Percentiles rank a stretch among this genome's conserved stretches.
Evolutionary conservation across 2,888 invertebrate genomes (phyloP).

Genomic region (Ptycholaimellus sp.): DNA sequence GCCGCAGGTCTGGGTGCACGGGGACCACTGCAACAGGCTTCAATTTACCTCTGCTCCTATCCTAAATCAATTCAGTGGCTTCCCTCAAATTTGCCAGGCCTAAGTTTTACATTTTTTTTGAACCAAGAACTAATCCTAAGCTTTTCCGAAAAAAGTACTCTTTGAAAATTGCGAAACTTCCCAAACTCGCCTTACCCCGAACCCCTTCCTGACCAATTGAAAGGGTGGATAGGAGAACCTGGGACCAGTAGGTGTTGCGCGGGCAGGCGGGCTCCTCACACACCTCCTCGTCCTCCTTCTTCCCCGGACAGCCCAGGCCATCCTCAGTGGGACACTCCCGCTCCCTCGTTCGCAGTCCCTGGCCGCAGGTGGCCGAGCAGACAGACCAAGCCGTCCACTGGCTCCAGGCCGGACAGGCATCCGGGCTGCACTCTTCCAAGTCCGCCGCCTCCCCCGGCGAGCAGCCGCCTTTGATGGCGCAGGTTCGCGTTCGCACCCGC

Average conservation of each 20-base stretch:
- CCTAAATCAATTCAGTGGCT: no score
- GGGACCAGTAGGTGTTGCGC: slow-evolving; percentile 5
- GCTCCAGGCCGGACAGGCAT: slow-evolving; percentile 2
- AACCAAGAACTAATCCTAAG: no score
- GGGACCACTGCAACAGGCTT: slow-evolving; percentile 7
- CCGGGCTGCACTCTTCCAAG: slow-evolving; percentile 1
- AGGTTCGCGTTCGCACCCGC: slow-evolving; percentile 1
- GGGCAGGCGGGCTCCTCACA: slow-evolving; percentile 3
- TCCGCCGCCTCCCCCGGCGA: slow-evolving; percentile 2
- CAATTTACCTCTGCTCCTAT: no score
- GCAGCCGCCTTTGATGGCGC: slow-evolving; percentile 1
- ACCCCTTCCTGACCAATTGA: no score
- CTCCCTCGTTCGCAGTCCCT: slow-evolving; percentile 2
- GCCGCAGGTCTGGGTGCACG: slow-evolving; percentile 7
- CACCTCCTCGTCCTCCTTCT: slow-evolving; percentile 4
- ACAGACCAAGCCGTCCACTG: slow-evolving; percentile 3
- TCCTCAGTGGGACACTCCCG: slow-evolving; percentile 2
- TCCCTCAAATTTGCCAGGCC: no score
- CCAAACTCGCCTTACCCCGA: no score
- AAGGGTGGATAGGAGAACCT: no score
- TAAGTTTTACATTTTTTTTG: no score
- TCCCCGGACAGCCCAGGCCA: slow-evolving; percentile 5
- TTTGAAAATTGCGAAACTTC: no score
- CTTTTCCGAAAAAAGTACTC: no score
- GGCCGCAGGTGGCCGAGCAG: slow-evolving; percentile 4